Evolutionary conservation across 1,140 invertebrate species (phyloP), one percentile per base, ranked within the genome.

Genomic region (Heliconius nattereri): DNA sequence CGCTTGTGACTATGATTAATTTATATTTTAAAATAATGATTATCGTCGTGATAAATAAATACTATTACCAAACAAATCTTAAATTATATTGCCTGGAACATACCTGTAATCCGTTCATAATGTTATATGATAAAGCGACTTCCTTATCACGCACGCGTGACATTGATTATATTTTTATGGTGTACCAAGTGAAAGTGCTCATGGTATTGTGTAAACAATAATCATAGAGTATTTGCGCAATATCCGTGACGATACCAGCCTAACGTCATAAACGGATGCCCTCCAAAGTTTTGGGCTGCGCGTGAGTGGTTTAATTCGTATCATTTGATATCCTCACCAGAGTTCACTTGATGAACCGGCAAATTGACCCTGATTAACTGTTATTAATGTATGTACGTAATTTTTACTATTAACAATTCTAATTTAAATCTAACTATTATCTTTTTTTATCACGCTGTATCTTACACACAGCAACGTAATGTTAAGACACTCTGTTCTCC

Each of bases 121-220:
- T 71, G 29, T 71, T 76, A 76, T 49, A 66, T 57, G 60, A 70
- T 71, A 71, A 49, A 76, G 5, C 40, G 29, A 70, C 7, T 70
- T 70, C 26, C n/a, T 37, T 76, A 76, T 66, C 57, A 37, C 40
- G 23, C 40, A 71, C 52, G 75, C 75, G 20, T 70, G 37, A 76
- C 66, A 76, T 76, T 37, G 37, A 76, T 40, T 66, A 76, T 79
- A 82, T 78, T 71, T 83, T 84, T 84, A 86, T 85, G 81, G 81
- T 72, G 66, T 79, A 73, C 49, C 57, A 45, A 88, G 89, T 88
- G 89, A 90, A 90, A 90, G 89, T 88, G 81, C 29, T 72, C 52
- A 71, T 72, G 72, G 73, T 70, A 80, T 80, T 81, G 81, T 83
- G 77, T 84, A 75, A 54, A 83, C 74, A 76, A 82, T 84, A 85